Base-by-base conservation (phyloP, 1,140 invertebrate genomes). In the Atta cephalotes region DNA sequence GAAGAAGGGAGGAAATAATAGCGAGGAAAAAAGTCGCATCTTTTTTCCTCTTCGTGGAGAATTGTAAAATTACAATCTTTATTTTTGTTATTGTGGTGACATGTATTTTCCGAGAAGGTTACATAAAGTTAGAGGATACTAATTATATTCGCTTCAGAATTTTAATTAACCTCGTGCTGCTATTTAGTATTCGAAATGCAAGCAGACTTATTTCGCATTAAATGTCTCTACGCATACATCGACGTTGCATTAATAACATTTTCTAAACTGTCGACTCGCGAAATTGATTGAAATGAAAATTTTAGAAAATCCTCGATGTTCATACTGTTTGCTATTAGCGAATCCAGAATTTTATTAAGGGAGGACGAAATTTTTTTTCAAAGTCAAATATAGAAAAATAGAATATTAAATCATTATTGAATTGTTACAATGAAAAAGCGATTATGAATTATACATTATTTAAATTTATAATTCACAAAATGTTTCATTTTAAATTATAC, bases 51-150 rank as follows among this genome's bases (percentile, higher is more conserved):
- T 65, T 79, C 12, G 10, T 31, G 5, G 5, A 12, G 45, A 31
- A 66, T 66, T 0, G 12, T 51, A 49, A 45, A 21, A 51, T 53
- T 31, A 3, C 2, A 39, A 53, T 79, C 45, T 39, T 6, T 5
- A 28, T 53, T 66, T 53, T 49, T 51, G 5, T 49, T 65, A 31
- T 9, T 7, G 35, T 10, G 58, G 3, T 53, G 45, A 79, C 60
- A 65, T 16, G 21, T 28, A 66, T 53, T 6, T 66, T 66, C 62
- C 3, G 28, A 35, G 62, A 79, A 79, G n/a, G 35, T 79, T 66
- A 53, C 10, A 16, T 35, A 79, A 79, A 35, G 60, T 31, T 21
- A 63, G 10, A 79, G 14, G 12, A 21, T 77, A 77, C 53, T 25
- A 21, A 74, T 60, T 77, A 39, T 62, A 39, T 62, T 39, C 14